Conservation (phyloP, 2,113 vertebrate species). For the Scolopax mira region DNA sequence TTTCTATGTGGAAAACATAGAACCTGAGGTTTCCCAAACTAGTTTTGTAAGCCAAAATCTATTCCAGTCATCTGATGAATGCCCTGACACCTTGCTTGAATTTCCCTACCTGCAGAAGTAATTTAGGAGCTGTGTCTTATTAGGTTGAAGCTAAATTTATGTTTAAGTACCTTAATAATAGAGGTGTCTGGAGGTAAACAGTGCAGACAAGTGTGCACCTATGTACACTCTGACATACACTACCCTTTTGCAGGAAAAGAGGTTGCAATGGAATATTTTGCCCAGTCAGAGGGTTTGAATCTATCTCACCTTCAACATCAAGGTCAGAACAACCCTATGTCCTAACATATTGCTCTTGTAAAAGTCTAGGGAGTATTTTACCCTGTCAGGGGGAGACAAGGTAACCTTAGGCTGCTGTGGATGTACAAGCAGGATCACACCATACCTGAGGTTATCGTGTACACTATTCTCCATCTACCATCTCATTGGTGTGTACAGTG, state of each 20-base stretch:
- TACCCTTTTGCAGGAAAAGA: neutral
- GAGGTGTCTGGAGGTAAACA: neutral
- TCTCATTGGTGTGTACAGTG: neutral
- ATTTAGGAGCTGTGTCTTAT: neutral
- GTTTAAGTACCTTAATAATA: neutral
- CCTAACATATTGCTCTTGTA: neutral
- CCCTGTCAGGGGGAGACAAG: too few relatives aligned
- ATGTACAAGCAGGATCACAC: neutral
- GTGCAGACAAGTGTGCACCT: neutral
- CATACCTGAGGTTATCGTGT: neutral
- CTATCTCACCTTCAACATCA: neutral
- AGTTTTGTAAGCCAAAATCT: neutral
- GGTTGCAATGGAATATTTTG: neutral
- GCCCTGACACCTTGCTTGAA: neutral
- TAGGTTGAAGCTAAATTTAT: neutral
- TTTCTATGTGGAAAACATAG: neutral
- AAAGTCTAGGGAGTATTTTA: neutral
- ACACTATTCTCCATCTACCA: neutral
- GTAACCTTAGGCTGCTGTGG: neutral
- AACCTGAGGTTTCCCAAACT: too few relatives aligned
- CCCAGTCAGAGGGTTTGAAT: neutral
- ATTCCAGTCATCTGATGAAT: neutral
- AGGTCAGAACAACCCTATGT: neutral
- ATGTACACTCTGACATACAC: neutral
- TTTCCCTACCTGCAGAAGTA: neutral